phyloP scores from a whole-genome alignment of 2,888 invertebrate species.

The Plagodis dolabraria region DNA sequence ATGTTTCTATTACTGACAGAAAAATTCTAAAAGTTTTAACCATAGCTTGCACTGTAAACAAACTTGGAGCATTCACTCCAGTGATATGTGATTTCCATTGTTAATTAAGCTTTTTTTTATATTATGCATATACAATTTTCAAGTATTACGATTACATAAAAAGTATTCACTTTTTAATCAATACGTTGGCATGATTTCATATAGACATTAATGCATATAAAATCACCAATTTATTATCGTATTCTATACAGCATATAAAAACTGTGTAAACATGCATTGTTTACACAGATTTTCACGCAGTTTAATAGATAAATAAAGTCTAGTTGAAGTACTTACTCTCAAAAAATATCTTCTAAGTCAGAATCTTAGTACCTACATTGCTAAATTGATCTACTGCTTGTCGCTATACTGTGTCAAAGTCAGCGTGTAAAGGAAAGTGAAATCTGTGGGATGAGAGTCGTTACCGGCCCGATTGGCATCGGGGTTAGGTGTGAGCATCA shows the following conservation, averaged over 20 bases:
- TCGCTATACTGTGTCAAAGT: background rate
- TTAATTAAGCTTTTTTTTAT: background rate
- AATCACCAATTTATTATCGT: too few relatives aligned
- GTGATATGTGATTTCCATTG: background rate
- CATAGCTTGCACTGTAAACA: too few relatives aligned
- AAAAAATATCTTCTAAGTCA: background rate
- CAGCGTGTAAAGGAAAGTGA: constrained; percentile 22
- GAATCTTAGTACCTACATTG: background rate
- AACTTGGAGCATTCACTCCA: too few relatives aligned
- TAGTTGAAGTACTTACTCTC: background rate
- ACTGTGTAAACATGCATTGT: background rate
- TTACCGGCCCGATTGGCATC: constrained; percentile 19
- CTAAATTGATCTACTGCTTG: constrained; percentile 2
- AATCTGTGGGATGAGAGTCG: constrained; percentile 20
- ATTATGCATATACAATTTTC: too few relatives aligned
- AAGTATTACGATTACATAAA: too few relatives aligned
- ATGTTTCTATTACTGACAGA: too few relatives aligned
- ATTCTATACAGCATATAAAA: too few relatives aligned
- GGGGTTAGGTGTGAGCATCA: constrained; percentile 13
- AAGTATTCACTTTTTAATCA: too few relatives aligned
- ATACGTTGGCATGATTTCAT: too few relatives aligned
- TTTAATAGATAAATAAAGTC: background rate
- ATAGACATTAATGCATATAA: too few relatives aligned
- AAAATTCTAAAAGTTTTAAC: too few relatives aligned
- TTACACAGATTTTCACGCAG: too few relatives aligned